Percentiles rank a stretch among this genome's conserved stretches.
phyloP scores from a whole-genome alignment of 2,888 invertebrate species.

The Orchestes rusci region DNA sequence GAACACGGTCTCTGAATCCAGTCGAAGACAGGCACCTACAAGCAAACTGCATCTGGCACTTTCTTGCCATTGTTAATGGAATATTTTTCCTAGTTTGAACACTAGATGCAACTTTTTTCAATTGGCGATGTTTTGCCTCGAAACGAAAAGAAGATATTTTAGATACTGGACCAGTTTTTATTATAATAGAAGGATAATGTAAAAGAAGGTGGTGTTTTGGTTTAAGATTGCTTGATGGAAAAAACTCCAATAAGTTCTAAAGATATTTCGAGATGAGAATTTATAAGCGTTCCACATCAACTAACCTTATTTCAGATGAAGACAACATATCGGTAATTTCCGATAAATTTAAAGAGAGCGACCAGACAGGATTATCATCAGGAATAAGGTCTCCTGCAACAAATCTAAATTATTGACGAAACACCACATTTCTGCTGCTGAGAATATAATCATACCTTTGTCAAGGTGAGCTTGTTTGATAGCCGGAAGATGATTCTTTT shows the following conservation, averaged over 20 bases:
- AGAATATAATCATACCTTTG: constrained; percentile 15
- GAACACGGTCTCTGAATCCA: constrained; percentile 3
- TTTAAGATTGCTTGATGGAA: constrained; percentile 11
- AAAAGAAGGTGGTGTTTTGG: constrained; percentile 20
- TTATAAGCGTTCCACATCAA: constrained; percentile 3
- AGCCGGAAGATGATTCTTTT: constrained; percentile 17
- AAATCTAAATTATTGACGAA: constrained; percentile 18
- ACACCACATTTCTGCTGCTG: constrained; percentile 18
- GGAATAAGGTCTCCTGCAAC: constrained; percentile 18
- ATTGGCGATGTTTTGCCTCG: constrained; percentile 20
- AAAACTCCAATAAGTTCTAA: background rate
- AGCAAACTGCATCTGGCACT: constrained; percentile 15
- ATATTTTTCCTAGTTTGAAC: constrained; percentile 18
- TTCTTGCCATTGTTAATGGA: constrained; percentile 14
- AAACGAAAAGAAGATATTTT: constrained; percentile 10
- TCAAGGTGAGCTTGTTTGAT: constrained; percentile 16
- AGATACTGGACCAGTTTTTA: constrained; percentile 9
- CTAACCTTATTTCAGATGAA: constrained; percentile 5
- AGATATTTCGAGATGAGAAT: background rate
- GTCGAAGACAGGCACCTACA: constrained; percentile 9
- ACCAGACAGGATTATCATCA: constrained; percentile 13
- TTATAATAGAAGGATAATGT: constrained; percentile 13
- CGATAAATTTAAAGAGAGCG: constrained; percentile 12
- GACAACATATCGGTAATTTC: constrained; percentile 13
- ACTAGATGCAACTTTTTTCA: constrained; percentile 16